Percentiles rank a stretch among this genome's conserved stretches.
Conservation (phyloP, 2,113 vertebrate species). For the Pyrgilauda ruficollis region DNA sequence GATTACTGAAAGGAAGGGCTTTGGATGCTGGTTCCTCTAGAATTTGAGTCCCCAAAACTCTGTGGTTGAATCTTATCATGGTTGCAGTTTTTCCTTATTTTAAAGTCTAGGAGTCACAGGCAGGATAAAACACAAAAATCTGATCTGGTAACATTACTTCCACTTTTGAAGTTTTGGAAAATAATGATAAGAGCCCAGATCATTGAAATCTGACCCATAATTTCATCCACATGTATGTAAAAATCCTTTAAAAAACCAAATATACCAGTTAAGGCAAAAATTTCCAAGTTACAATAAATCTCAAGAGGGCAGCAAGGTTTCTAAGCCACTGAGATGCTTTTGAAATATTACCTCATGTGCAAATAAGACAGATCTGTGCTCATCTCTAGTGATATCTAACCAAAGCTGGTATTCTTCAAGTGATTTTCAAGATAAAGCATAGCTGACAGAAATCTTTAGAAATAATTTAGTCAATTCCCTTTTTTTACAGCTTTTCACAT, state of each 20-base stretch:
- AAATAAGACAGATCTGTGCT: neutral
- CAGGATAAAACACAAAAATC: neutral
- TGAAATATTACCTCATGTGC: conserved; percentile 24
- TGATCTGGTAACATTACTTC: neutral
- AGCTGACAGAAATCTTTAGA: neutral
- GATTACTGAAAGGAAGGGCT: neutral
- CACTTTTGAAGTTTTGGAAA: neutral
- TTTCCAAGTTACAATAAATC: neutral
- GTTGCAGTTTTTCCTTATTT: neutral
- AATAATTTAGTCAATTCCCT: neutral
- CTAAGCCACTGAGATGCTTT: conserved; percentile 23
- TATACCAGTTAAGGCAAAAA: neutral
- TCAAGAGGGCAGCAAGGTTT: neutral
- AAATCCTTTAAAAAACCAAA: neutral
- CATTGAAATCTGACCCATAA: neutral
- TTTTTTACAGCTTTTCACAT: neutral
- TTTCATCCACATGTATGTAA: neutral
- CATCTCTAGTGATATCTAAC: neutral
- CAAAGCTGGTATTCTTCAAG: neutral
- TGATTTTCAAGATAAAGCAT: neutral
- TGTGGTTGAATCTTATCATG: neutral
- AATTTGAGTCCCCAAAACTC: neutral
- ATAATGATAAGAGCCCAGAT: neutral
- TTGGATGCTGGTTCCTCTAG: neutral
- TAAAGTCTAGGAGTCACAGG: neutral